phyloP scores from a whole-genome alignment of 2,888 invertebrate species.

The Cryptus viduatorius region DNA sequence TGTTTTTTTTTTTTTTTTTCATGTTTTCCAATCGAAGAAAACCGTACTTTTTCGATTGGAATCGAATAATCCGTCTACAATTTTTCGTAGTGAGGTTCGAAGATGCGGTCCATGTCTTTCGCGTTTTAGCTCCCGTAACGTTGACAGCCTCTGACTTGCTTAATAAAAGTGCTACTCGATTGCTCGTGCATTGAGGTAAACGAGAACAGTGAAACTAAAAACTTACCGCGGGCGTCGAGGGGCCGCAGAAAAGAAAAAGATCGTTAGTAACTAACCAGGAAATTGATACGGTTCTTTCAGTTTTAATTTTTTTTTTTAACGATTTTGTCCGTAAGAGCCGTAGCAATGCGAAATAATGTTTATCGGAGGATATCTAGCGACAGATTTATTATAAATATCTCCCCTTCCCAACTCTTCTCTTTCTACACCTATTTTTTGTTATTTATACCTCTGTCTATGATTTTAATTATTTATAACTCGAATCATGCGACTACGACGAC shows the following conservation, averaged over 20 bases:
- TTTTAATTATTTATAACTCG: conserved; percentile 81
- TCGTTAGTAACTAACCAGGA: conserved; percentile 15
- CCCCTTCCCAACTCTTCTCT: conserved; percentile 36
- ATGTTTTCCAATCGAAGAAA: neutral
- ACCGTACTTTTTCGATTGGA: neutral
- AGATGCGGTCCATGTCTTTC: conserved; percentile 52
- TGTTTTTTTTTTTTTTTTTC: neutral
- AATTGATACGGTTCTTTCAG: conserved; percentile 25
- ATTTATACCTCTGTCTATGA: conserved; percentile 75
- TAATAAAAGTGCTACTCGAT: conserved; percentile 62
- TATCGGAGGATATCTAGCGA: conserved; percentile 62
- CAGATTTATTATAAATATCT: conserved; percentile 58
- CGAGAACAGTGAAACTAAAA: conserved; percentile 47
- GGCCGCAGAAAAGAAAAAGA: conserved; percentile 39
- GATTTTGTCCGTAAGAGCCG: conserved; percentile 46
- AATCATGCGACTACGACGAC: conserved; percentile 72
- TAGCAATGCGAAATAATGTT: conserved; percentile 62
- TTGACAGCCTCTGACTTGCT: conserved; percentile 37
- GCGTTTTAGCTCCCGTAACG: conserved; percentile 32
- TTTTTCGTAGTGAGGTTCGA: conserved; percentile 44
- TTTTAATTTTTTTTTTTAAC: conserved; percentile 30
- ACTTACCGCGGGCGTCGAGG: conserved; percentile 33
- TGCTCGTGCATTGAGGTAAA: conserved; percentile 72
- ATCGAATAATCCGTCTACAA: neutral
- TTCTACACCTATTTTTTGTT: conserved; percentile 67